phyloP scores from a whole-genome alignment of 2,797 vertebrate species.

The Muraenolepis orangiensis region DNA sequence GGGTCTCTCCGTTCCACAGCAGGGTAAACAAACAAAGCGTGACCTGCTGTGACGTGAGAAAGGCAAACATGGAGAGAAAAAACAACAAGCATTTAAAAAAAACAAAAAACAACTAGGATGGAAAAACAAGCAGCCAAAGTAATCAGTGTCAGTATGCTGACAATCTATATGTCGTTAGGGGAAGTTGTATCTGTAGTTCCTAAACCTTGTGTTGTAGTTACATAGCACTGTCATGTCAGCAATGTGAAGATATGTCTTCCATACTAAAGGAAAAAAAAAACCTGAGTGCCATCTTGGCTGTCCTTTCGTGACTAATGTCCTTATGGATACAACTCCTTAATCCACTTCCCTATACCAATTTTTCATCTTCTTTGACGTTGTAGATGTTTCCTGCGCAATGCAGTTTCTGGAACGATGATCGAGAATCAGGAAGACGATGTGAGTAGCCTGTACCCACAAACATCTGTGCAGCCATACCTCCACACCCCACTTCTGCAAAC shows the following conservation, averaged over 20 bases:
- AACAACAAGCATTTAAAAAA: too few species aligned
- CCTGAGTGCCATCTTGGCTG: neutral
- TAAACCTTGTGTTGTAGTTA: neutral
- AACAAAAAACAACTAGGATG: too few species aligned
- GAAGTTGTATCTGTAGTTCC: neutral
- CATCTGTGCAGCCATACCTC: neutral
- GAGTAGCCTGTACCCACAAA: slow-evolving; percentile 45
- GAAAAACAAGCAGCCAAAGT: neutral
- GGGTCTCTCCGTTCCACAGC: neutral
- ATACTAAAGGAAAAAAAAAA: neutral
- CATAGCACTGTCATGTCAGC: neutral
- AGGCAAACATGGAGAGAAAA: neutral
- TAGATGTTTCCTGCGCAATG: slow-evolving; percentile 72
- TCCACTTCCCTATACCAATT: neutral
- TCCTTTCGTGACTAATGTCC: neutral
- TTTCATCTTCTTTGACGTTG: neutral
- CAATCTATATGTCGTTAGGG: neutral
- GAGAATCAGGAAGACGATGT: slow-evolving; percentile 81
- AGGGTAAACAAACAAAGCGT: neutral
- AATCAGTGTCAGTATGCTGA: neutral
- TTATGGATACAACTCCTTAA: neutral
- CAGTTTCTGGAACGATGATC: slow-evolving; percentile 79
- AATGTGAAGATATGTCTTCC: neutral
- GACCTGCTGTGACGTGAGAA: neutral
- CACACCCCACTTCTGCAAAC: neutral